A percentile compares a stretch with the other conserved stretches of the same genome.
phyloP scores from a whole-genome alignment of 2,888 invertebrate genomes.

The Autographa pulchrina region DNA sequence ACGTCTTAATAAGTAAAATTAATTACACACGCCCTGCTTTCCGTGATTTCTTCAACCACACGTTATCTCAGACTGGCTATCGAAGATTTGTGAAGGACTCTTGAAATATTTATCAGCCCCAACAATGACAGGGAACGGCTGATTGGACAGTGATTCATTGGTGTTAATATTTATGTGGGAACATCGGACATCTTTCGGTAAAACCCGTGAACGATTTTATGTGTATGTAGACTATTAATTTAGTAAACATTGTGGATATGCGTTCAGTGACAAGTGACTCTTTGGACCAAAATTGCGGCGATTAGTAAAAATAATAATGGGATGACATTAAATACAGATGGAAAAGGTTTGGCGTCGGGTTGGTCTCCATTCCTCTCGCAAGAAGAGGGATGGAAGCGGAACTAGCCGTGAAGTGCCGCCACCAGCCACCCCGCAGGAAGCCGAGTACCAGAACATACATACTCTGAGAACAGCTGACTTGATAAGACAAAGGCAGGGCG shows the following conservation, averaged over 20 bases:
- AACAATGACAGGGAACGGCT: conserved; percentile 82
- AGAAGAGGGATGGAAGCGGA: conserved; percentile 89
- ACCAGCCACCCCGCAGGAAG: conserved; percentile 78
- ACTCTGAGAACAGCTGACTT: conserved; percentile 87
- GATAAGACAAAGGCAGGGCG: conserved; percentile 86
- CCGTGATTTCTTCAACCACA: conserved; percentile 53
- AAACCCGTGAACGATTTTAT: conserved; percentile 38
- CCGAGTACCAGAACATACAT: conserved; percentile 87
- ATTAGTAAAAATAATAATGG: conserved; percentile 78
- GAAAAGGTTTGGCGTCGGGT: conserved; percentile 90
- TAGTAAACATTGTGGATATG: conserved; percentile 44
- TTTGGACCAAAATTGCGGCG: conserved; percentile 36
- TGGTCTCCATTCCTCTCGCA: conserved; percentile 89
- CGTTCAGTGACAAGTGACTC: conserved; percentile 44
- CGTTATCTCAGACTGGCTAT: conserved; percentile 28
- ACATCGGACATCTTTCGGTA: conserved; percentile 59
- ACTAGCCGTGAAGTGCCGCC: conserved; percentile 84
- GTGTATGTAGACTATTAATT: conserved; percentile 16
- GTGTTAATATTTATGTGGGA: conserved; percentile 65
- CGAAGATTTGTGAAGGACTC: conserved; percentile 34
- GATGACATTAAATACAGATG: conserved; percentile 88
- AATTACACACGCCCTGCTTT: conserved; percentile 74
- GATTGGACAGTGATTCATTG: conserved; percentile 75
- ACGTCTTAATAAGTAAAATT: conserved; percentile 82
- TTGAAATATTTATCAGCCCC: conserved; percentile 58